Evolutionary conservation across 2,113 vertebrate genomes (phyloP).

Genomic region (Caranx ignobilis): DNA sequence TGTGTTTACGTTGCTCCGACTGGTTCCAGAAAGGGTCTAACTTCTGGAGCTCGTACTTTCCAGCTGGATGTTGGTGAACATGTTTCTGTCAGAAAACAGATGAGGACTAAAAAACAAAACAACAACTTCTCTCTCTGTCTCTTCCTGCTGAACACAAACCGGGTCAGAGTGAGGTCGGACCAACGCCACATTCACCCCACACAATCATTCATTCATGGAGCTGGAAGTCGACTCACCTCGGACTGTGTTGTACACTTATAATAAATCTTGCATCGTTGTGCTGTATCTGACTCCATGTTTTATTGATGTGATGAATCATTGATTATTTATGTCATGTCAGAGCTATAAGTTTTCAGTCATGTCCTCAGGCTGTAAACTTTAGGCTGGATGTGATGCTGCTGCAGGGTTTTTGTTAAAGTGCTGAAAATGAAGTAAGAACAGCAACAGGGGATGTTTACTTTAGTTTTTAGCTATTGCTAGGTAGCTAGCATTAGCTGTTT

Average conservation of each 20-base stretch:
- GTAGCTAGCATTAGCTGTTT: too few species aligned
- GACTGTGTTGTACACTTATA: background rate
- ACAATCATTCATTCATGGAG: background rate
- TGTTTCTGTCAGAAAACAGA: too few species aligned
- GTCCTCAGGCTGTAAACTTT: background rate
- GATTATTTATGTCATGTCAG: slow-evolving; percentile 12
- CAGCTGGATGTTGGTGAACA: too few species aligned
- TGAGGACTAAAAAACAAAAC: too few species aligned
- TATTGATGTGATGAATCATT: background rate
- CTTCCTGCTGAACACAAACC: background rate
- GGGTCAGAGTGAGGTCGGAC: background rate
- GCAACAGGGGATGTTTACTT: too few species aligned
- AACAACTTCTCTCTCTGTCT: too few species aligned
- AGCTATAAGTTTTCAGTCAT: background rate
- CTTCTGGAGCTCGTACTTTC: background rate
- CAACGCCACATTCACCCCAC: too few species aligned
- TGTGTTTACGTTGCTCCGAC: slow-evolving; percentile 2
- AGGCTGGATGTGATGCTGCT: too few species aligned
- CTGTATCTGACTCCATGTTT: slow-evolving; percentile 7
- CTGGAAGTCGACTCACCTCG: background rate
- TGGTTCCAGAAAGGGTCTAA: background rate
- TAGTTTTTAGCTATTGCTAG: too few species aligned
- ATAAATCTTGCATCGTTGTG: background rate
- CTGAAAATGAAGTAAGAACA: too few species aligned
- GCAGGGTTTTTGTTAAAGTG: too few species aligned